Evolutionary conservation across 2,888 invertebrate genomes (phyloP).

Genomic region (Barypeithes pellucidus): DNA sequence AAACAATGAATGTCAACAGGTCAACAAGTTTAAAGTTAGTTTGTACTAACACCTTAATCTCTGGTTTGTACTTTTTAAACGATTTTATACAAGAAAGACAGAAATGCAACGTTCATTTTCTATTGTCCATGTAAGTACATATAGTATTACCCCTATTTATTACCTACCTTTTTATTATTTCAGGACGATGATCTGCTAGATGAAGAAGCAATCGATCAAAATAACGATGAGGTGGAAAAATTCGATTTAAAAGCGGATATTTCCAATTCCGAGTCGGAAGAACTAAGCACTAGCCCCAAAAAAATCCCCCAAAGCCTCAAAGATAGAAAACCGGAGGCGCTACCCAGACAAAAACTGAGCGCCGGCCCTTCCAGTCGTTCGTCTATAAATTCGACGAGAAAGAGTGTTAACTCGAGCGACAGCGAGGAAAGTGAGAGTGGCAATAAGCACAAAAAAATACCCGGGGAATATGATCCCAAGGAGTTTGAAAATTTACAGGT

Average conservation of each 20-base stretch:
- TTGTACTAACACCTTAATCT: too few species aligned
- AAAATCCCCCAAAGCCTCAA: conserved; percentile 18
- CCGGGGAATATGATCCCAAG: conserved; percentile 84
- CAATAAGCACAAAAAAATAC: conserved; percentile 59
- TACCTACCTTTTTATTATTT: background rate
- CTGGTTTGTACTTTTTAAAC: background rate
- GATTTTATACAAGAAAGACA: background rate
- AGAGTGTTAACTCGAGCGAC: conserved; percentile 55
- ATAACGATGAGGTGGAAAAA: conserved; percentile 42
- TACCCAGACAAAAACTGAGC: conserved; percentile 52
- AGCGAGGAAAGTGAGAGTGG: conserved; percentile 65
- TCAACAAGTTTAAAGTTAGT: background rate
- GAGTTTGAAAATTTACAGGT: conserved; percentile 88
- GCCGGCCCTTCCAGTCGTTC: conserved; percentile 27
- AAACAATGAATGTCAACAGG: conserved; percentile 1
- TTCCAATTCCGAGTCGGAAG: conserved; percentile 68
- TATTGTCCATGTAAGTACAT: conserved; percentile 55
- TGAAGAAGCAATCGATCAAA: conserved; percentile 14
- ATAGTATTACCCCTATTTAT: background rate
- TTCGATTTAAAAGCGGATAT: conserved; percentile 35
- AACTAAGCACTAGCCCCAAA: conserved; percentile 56
- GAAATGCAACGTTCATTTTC: conserved; percentile 58
- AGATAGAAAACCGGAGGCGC: conserved; percentile 40
- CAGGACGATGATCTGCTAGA: conserved; percentile 47
- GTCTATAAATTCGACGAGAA: background rate